phyloP scores from a whole-genome alignment of 2,888 invertebrate genomes.

The Agrypnus murinus region DNA sequence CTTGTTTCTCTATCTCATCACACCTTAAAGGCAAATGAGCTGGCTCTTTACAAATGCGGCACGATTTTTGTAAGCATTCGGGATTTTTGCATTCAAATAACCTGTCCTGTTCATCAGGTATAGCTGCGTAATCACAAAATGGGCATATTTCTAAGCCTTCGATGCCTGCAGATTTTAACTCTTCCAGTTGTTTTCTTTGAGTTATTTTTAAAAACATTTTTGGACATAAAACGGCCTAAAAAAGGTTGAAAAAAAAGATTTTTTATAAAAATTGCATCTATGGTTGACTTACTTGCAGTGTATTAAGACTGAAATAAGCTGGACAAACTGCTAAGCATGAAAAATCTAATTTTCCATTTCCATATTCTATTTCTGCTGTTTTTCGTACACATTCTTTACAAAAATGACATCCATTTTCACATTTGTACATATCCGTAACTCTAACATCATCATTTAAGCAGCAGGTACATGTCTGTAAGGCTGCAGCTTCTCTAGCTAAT shows the following conservation, averaged over 20 bases:
- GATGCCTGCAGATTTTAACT: conserved; percentile 73
- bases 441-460: conserved; percentile 75
- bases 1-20: conserved; percentile 71
- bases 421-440: conserved; percentile 67
- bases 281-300: conserved; percentile 67
- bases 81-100: no score
- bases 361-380: conserved; percentile 68
- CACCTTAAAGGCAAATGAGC: conserved; percentile 74
- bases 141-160: conserved; percentile 75
- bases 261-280: no score
- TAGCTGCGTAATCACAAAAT: conserved; percentile 75
- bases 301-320: conserved; percentile 64
- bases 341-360: conserved; percentile 68
- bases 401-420: conserved; percentile 71
- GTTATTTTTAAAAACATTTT: conserved; percentile 72
- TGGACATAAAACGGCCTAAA: conserved; percentile 68
- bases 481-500: conserved; percentile 65
- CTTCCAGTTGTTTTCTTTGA: conserved; percentile 72
- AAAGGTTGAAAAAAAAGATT: conserved; percentile 22
- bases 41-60: conserved; percentile 73
- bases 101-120: conserved; percentile 69
- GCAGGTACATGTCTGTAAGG: conserved; percentile 72
- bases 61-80: conserved; percentile 75
- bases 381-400: conserved; percentile 70
- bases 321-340: conserved; percentile 70